phyloP scores from a whole-genome alignment of 2,113 vertebrate genomes.

The Pomatorhinus ruficollis region DNA sequence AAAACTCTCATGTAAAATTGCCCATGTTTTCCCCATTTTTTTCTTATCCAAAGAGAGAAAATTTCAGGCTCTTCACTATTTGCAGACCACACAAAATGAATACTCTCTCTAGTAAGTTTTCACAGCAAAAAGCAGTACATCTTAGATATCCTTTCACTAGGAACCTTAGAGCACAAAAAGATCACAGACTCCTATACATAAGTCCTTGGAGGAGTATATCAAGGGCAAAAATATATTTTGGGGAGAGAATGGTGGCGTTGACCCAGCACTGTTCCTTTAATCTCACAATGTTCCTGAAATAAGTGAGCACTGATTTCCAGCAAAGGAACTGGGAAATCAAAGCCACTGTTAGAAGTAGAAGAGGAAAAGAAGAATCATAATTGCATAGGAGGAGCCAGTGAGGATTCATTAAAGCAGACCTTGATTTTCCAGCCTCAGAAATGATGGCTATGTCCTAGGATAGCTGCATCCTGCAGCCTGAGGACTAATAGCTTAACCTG shows the following conservation, averaged over 20 bases:
- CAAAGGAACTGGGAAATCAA: background rate
- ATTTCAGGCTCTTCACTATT: background rate
- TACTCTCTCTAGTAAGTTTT: background rate
- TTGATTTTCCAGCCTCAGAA: background rate
- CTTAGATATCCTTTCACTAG: background rate
- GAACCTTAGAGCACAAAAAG: background rate
- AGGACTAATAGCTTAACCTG: background rate
- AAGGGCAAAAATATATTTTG: background rate
- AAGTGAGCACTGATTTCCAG: background rate
- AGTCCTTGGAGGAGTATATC: background rate
- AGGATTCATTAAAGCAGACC: background rate
- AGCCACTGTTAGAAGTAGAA: background rate
- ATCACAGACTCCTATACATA: no score
- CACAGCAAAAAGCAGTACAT: background rate
- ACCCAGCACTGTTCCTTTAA: background rate
- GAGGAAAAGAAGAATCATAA: background rate
- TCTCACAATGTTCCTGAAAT: background rate
- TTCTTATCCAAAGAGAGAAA: background rate
- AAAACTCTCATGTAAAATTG: background rate
- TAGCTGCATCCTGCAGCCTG: background rate
- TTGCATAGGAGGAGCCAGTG: background rate
- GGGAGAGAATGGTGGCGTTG: background rate
- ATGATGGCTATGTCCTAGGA: background rate
- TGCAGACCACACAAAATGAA: background rate
- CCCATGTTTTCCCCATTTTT: rapidly evolving